Evolutionary conservation across 2,888 invertebrate genomes (phyloP).

Genomic region (Mesorhabditis sp.): DNA sequence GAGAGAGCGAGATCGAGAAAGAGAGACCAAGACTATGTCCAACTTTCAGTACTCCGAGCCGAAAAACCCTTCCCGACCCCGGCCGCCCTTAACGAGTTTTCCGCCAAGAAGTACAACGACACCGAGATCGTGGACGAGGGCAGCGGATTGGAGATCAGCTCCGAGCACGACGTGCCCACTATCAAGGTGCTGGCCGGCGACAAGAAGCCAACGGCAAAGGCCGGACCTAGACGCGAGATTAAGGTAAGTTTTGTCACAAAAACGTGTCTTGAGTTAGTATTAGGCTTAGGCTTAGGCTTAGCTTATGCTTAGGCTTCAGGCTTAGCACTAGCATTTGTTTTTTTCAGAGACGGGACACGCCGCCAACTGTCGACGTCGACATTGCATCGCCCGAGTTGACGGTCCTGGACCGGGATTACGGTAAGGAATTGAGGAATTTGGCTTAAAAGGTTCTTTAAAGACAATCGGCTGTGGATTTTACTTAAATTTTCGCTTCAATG

Average conservation of each 20-base stretch:
- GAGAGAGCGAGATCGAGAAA: too few species aligned
- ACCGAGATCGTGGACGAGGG: not conserved
- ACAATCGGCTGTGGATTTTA: too few species aligned
- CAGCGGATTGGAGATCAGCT: constrained; percentile 2
- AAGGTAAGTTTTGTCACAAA: not conserved
- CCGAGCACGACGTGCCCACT: not conserved
- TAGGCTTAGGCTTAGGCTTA: too few species aligned
- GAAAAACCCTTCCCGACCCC: not conserved
- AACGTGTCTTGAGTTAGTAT: too few species aligned
- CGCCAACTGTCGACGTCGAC: constrained; percentile 41
- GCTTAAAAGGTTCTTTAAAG: too few species aligned
- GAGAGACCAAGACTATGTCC: not conserved
- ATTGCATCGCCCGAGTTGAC: constrained; percentile 53
- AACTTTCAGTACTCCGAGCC: not conserved
- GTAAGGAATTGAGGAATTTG: constrained; percentile 16
- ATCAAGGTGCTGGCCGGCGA: constrained; percentile 4
- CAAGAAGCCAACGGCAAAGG: not conserved
- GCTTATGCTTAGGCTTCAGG: too few species aligned
- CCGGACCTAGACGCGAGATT: not conserved
- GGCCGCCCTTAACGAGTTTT: not conserved
- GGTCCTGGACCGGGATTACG: constrained; percentile 47
- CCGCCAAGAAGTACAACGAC: not conserved
- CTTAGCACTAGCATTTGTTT: not conserved
- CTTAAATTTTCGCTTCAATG: not conserved
- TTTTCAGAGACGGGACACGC: not conserved